These are phyloP conservation scores for Paralichthys olivaceus DNA, from an alignment of 2,113 vertebrate species.

Conservation along the genomic window DNA sequence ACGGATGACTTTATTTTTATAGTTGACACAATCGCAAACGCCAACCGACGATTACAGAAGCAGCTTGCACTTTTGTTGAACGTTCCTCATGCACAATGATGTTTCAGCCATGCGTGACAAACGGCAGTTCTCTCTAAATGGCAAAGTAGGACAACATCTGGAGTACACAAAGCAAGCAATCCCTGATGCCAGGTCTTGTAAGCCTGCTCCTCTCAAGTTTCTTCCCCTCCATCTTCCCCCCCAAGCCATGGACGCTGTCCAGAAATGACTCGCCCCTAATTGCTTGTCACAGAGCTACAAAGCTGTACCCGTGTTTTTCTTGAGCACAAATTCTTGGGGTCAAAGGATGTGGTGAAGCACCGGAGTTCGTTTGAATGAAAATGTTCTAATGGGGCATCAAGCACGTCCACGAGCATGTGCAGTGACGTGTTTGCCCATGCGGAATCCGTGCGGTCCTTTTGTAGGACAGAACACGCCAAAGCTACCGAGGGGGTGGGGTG, in stretches of 20 bases:
- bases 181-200: constrained; percentile 33
- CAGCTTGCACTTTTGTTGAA: constrained; percentile 31
- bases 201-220: constrained; percentile 20
- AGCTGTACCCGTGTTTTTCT: not conserved
- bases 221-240: not conserved
- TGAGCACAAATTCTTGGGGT: constrained; percentile 24
- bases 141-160: constrained; percentile 69
- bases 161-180: constrained; percentile 29
- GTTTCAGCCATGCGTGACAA: constrained; percentile 44
- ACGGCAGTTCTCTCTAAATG: constrained; percentile 30
- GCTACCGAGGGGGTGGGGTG: not conserved
- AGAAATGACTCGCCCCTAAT: constrained; percentile 41
- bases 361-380: constrained; percentile 16
- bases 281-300: constrained; percentile 45
- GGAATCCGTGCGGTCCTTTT: constrained; percentile 32
- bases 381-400: constrained; percentile 43
- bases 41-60: not conserved
- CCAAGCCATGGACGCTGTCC: constrained; percentile 21
- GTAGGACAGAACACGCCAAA: constrained; percentile 14
- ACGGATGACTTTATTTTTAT: not conserved
- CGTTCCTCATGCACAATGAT: constrained; percentile 27
- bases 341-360: not conserved
- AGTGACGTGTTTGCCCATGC: constrained; percentile 56
- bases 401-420: constrained; percentile 42
- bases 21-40: not conserved